Evolutionary conservation across 1,140 invertebrate species (phyloP), one percentile per base, ranked within the genome.

Genomic region (Heliconius melpomene): DNA sequence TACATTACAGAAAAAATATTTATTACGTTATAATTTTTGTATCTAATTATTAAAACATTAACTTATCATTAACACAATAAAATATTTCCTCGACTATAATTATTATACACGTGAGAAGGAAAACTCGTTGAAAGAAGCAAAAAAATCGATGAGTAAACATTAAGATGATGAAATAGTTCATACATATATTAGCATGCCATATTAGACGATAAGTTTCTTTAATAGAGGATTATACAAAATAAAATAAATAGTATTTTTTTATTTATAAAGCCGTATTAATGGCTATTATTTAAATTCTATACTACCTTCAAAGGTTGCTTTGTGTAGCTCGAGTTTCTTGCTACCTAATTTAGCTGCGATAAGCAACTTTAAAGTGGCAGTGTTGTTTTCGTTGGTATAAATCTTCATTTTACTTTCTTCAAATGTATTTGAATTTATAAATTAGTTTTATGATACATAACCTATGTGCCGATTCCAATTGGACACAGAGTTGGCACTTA

Each of bases 301-400:
- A 77, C 77, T 94, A 97, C 96, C 95, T 92, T 94, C 95, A 79
- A 95, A 91, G 75, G 95, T 89, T 79, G 96, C 91, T 84, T 95
- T 89, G 84, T 95, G 93, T 60, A 97, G 77, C 72, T 94, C 88
- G 26, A 96, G 89, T 79, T 94, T 86, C 84, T 95, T 93, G 81
- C 95, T 94, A 1, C 95, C 94, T 83, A 96, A 94, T 87, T 97
- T 96, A 1, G 96, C 95, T 72, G 96, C 96, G 80, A 97, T 94
- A 26, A 97, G 84, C 78, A 97, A 84, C 87, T 98, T 97, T 77
- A 97, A 91, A 7, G 96, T 95, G 38, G 96, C 95, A 8, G 96
- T 96, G 94, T 97, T 97, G 82, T 96, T 96, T 84, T 96, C 95
- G 86, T 97, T 97, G 54, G 96, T 96, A 80, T 95, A 95, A 75